phyloP scores from a whole-genome alignment of 1,140 invertebrate species.

The Hylaeus anthracinus region DNA sequence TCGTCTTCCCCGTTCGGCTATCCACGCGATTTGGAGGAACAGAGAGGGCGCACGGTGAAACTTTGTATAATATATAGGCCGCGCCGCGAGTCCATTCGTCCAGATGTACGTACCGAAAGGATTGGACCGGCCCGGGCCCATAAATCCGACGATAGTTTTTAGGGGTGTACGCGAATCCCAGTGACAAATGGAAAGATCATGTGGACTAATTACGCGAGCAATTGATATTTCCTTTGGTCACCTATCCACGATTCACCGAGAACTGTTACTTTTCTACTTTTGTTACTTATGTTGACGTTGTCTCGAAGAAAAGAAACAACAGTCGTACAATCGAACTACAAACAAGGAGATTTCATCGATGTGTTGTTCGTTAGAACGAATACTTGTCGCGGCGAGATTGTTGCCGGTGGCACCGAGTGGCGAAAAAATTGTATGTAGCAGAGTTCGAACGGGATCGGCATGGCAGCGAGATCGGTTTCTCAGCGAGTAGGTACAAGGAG shows the following conservation, averaged over 20 bases:
- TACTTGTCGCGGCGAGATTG: no score
- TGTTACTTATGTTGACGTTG: no score
- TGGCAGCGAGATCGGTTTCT: neutral
- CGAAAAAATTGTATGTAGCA: no score
- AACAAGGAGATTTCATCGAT: no score
- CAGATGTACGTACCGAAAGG: constrained; percentile 42
- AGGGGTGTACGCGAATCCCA: constrained; percentile 24
- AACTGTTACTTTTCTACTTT: no score
- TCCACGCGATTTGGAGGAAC: constrained; percentile 42
- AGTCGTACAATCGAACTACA: no score
- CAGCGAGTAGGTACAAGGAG: neutral
- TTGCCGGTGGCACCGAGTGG: no score
- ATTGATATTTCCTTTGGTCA: constrained; percentile 21
- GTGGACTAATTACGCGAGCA: constrained; percentile 29
- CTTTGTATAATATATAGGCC: constrained; percentile 67
- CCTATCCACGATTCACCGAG: no score
- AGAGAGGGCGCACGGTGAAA: constrained; percentile 40
- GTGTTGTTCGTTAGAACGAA: no score
- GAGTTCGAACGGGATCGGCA: no score
- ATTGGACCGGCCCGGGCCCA: constrained; percentile 15
- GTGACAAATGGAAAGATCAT: constrained; percentile 47
- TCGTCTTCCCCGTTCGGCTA: constrained; percentile 64
- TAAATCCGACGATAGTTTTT: constrained; percentile 42
- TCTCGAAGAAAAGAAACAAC: no score
- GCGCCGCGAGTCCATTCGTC: constrained; percentile 21